Conservation (phyloP, 2,888 invertebrate genomes). For the Bembecia ichneumoniformis region DNA sequence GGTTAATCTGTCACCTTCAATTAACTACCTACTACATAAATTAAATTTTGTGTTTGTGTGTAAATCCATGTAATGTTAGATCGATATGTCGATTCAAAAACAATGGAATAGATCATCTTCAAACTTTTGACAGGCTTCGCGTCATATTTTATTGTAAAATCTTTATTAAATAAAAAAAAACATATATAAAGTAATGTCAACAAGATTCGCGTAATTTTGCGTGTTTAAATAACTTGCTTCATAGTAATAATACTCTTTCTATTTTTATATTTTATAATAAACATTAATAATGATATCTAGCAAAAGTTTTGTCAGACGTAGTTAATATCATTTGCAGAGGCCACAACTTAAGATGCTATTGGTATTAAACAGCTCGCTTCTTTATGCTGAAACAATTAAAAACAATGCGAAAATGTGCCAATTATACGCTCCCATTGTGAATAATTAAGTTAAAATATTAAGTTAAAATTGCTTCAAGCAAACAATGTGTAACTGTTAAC, state of each 20-base stretch:
- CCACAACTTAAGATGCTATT: conserved; percentile 22
- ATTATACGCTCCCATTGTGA: background rate
- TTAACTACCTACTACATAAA: background rate
- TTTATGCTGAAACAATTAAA: conserved; percentile 66
- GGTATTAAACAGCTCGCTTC: conserved; percentile 45
- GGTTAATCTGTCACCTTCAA: background rate
- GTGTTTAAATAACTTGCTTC: no score
- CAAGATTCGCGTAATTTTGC: background rate
- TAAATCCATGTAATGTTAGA: conserved; percentile 53
- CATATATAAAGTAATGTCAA: conserved; percentile 38
- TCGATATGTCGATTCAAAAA: conserved; percentile 28
- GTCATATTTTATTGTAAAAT: conserved; percentile 23
- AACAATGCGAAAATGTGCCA: conserved; percentile 34
- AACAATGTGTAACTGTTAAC: background rate
- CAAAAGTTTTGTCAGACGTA: no score
- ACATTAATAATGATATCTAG: no score
- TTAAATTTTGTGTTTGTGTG: conserved; percentile 27
- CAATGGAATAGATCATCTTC: conserved; percentile 30
- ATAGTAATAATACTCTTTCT: no score
- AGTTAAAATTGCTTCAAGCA: background rate
- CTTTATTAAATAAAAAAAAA: conserved; percentile 55
- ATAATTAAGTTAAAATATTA: background rate
- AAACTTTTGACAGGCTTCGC: conserved; percentile 55
- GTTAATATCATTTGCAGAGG: conserved; percentile 8
- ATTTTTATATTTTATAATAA: no score